Conservation (phyloP, 92 coral and sea anemone genomes). For the Actinernus sp. region DNA sequence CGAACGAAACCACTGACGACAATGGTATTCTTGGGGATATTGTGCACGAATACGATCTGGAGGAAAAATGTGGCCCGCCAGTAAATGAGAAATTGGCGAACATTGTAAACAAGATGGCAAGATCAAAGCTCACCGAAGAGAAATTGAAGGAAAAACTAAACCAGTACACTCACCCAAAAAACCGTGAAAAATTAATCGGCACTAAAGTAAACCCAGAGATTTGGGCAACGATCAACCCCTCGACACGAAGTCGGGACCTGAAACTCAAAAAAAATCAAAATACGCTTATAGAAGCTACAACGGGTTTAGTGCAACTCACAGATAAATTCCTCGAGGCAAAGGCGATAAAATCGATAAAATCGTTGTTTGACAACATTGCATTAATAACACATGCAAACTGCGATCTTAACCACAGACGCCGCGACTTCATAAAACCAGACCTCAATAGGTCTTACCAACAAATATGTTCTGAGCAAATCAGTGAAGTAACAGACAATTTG, state of each 20-base stretch:
- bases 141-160: conserved; percentile 35
- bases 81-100: conserved; percentile 27
- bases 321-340: conserved; percentile 9
- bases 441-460: conserved; percentile 42
- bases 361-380: conserved; percentile 23
- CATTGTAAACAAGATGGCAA: conserved; percentile 62
- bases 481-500: conserved; percentile 23
- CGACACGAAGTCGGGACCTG: conserved; percentile 28
- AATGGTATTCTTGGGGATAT: conserved; percentile 16
- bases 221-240: conserved; percentile 28
- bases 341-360: neutral
- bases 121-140: conserved; percentile 37
- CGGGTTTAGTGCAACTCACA: conserved; percentile 4
- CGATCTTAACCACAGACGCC: conserved; percentile 28
- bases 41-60: conserved; percentile 28
- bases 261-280: conserved; percentile 24
- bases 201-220: conserved; percentile 37
- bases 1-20: no score
- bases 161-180: conserved; percentile 39
- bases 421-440: conserved; percentile 45
- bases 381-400: conserved; percentile 19
- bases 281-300: conserved; percentile 10
- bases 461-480: conserved; percentile 44
- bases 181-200: conserved; percentile 30
- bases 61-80: conserved; percentile 14